phyloP scores from a whole-genome alignment of 2,888 invertebrate species.

The Alcis repandata region DNA sequence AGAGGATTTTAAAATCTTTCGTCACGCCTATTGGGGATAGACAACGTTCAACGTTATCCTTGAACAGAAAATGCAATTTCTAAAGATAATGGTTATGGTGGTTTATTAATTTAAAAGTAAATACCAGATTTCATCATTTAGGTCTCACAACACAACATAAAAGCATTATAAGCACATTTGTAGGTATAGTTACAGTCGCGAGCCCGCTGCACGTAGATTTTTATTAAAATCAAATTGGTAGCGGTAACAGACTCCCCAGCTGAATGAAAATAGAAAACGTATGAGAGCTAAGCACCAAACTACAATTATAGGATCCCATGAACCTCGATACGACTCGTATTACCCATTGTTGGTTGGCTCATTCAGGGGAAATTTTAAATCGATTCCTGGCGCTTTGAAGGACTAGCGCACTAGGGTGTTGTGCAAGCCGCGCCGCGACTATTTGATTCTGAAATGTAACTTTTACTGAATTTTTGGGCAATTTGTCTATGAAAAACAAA shows the following conservation, averaged over 20 bases:
- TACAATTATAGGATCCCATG: slow-evolving; percentile 63
- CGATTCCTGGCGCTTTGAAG: slow-evolving; percentile 74
- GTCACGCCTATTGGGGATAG: too few relatives aligned
- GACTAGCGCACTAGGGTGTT: neutral
- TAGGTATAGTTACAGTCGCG: neutral
- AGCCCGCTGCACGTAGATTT: neutral
- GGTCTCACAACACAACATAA: too few relatives aligned
- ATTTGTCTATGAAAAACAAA: neutral
- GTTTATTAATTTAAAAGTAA: too few relatives aligned
- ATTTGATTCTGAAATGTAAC: too few relatives aligned
- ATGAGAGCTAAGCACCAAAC: slow-evolving; percentile 12
- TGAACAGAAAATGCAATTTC: too few relatives aligned
- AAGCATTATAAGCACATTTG: neutral
- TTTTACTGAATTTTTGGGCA: too few relatives aligned
- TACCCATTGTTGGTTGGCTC: slow-evolving; percentile 76
- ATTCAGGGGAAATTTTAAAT: slow-evolving; percentile 82
- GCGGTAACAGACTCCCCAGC: neutral
- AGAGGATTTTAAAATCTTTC: too few relatives aligned
- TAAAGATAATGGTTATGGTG: too few relatives aligned
- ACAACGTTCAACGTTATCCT: too few relatives aligned
- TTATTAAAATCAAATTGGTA: neutral
- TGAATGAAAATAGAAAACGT: slow-evolving; percentile 24
- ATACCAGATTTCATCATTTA: too few relatives aligned
- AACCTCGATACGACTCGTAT: slow-evolving; percentile 71
- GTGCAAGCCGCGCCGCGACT: neutral